phyloP scores from a whole-genome alignment of 1,140 invertebrate genomes.

The Oryzaephilus surinamensis region DNA sequence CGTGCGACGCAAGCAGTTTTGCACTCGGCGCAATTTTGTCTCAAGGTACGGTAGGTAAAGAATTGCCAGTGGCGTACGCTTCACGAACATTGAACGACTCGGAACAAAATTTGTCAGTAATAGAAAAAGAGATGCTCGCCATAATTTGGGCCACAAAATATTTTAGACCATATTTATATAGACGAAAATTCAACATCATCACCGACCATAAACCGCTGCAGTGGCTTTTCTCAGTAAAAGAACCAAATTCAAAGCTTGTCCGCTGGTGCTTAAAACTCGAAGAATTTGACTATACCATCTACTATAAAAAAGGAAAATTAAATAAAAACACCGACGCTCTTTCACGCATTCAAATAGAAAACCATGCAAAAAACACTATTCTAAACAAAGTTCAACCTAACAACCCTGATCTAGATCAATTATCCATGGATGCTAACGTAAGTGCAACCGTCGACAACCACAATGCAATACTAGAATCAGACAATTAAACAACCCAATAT shows the following conservation, averaged over 20 bases:
- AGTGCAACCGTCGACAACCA: no score
- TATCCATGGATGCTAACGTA: no score
- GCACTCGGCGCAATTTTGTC: constrained; percentile 25
- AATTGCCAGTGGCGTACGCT: constrained; percentile 17
- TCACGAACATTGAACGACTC: constrained; percentile 15
- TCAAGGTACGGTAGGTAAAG: constrained; percentile 15
- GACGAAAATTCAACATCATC: constrained; percentile 25
- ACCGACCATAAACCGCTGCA: constrained; percentile 38
- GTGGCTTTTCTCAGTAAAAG: constrained; percentile 37
- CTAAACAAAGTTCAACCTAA: not conserved
- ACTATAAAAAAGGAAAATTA: constrained; percentile 32
- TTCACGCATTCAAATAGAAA: no score
- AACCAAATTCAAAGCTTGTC: constrained; percentile 33
- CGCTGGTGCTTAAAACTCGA: constrained; percentile 34
- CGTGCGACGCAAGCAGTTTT: constrained; percentile 29
- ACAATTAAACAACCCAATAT: no score
- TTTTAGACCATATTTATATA: constrained; percentile 33
- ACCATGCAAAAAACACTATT: not conserved
- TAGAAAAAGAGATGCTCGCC: constrained; percentile 41
- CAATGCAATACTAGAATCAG: no score
- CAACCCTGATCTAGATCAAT: no score
- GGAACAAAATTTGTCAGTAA: constrained; percentile 24
- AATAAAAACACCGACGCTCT: constrained; percentile 34
- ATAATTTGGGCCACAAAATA: constrained; percentile 38
- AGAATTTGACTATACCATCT: constrained; percentile 37